Evolutionary conservation across 1,140 invertebrate species (phyloP).

Genomic region (Neodiprion virginianus): DNA sequence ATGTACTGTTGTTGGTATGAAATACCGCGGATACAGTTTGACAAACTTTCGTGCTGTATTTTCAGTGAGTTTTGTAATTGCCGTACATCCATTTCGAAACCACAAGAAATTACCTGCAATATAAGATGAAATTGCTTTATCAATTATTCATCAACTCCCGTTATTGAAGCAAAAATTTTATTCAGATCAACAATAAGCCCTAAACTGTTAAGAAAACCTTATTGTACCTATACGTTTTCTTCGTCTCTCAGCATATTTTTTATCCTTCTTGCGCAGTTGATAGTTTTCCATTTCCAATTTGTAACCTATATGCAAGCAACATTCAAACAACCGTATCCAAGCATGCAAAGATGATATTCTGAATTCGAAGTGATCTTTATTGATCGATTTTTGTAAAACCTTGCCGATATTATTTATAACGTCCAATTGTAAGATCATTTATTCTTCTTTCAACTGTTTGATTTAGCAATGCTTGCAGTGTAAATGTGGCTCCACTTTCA

Average conservation of each 20-base stretch:
- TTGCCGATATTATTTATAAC: conserved; percentile 25
- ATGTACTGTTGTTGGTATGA: too few species aligned
- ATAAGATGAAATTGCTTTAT: not conserved
- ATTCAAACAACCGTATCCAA: not conserved
- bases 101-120: not conserved
- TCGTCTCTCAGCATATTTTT: not conserved
- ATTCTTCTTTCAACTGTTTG: not conserved
- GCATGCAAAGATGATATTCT: not conserved
- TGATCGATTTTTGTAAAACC: not conserved
- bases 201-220: not conserved
- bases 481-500: not conserved
- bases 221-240: not conserved
- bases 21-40: too few species aligned
- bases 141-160: too few species aligned
- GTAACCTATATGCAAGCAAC: not conserved
- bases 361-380: not conserved
- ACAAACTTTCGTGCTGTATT: not conserved
- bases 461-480: not conserved
- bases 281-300: not conserved
- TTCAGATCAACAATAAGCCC: conserved; percentile 24
- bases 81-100: not conserved
- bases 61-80: not conserved
- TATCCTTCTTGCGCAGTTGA: not conserved
- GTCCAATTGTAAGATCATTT: not conserved
- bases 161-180: too few species aligned